Evolutionary conservation across 2,113 vertebrate species (phyloP).

Genomic region (Laterallus jamaicensis): DNA sequence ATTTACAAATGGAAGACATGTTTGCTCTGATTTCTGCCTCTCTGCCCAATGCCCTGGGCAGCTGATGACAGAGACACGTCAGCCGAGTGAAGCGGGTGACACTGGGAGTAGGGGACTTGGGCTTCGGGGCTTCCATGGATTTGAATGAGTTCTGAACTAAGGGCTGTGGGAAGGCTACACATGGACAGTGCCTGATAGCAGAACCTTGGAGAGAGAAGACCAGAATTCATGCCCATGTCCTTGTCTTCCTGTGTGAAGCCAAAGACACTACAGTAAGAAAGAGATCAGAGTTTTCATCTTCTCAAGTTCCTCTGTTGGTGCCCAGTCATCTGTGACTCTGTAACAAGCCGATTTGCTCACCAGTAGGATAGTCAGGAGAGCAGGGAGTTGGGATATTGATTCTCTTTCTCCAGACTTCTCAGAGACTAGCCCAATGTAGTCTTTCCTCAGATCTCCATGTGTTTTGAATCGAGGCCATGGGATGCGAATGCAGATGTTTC

Average conservation of each 20-base stretch:
- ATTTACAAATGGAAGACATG: background rate
- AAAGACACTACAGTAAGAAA: accelerated
- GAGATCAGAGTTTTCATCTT: background rate
- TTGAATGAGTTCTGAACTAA: background rate
- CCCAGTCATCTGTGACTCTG: background rate
- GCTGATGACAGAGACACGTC: background rate
- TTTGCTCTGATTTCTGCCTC: background rate
- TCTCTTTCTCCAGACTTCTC: background rate
- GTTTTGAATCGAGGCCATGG: background rate
- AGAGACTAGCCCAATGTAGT: background rate
- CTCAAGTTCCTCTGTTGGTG: background rate
- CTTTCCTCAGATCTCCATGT: background rate
- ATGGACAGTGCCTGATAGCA: background rate
- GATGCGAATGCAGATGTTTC: background rate
- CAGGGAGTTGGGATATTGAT: accelerated
- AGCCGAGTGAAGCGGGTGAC: background rate
- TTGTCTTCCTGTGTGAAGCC: background rate
- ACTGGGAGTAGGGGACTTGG: background rate
- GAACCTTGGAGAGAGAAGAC: background rate
- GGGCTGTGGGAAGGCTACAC: background rate
- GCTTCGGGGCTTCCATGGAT: accelerated
- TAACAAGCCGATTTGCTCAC: background rate
- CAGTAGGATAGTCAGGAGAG: too few relatives aligned
- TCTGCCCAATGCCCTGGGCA: background rate
- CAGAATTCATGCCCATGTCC: background rate